Evolutionary conservation across 2,113 vertebrate species (phyloP).

Genomic region (Toxotes chatareus): DNA sequence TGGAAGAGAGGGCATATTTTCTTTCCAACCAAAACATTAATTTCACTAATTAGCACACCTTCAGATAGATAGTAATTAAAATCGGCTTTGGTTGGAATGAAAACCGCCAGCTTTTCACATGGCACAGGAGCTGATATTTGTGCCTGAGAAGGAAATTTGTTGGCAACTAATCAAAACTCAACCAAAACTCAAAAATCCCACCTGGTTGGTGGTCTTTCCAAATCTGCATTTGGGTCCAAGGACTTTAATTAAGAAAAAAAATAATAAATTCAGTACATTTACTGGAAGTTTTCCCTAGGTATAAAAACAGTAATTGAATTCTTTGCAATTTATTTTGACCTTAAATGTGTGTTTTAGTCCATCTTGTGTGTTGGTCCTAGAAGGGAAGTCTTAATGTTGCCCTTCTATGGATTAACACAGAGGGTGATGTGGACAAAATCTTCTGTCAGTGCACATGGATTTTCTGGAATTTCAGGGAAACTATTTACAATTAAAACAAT

Average conservation of each 20-base stretch:
- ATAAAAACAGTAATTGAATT: neutral
- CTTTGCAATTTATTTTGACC: neutral
- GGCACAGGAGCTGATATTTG: conserved; percentile 11
- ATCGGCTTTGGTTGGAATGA: conserved; percentile 33
- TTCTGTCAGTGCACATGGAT: too few relatives aligned
- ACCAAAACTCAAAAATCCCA: neutral
- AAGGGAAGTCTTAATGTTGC: too few relatives aligned
- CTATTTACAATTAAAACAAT: too few relatives aligned
- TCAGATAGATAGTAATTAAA: conserved; percentile 25
- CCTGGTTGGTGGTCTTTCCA: neutral
- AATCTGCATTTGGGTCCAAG: neutral
- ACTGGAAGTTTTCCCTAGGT: neutral
- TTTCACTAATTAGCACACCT: conserved; percentile 50
- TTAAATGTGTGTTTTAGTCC: neutral
- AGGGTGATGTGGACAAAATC: neutral
- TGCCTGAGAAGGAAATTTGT: conserved; percentile 1
- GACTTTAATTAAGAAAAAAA: neutral
- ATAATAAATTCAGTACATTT: too few relatives aligned
- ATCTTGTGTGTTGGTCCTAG: too few relatives aligned
- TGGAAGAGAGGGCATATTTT: conserved; percentile 18
- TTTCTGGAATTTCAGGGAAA: too few relatives aligned
- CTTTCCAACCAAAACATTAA: conserved; percentile 28
- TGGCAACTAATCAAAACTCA: conserved; percentile 5
- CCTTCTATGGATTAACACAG: neutral
- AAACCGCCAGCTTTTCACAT: conserved; percentile 16